Evolutionary conservation across 2,888 invertebrate species (phyloP).

Genomic region (Plutella xylostella): DNA sequence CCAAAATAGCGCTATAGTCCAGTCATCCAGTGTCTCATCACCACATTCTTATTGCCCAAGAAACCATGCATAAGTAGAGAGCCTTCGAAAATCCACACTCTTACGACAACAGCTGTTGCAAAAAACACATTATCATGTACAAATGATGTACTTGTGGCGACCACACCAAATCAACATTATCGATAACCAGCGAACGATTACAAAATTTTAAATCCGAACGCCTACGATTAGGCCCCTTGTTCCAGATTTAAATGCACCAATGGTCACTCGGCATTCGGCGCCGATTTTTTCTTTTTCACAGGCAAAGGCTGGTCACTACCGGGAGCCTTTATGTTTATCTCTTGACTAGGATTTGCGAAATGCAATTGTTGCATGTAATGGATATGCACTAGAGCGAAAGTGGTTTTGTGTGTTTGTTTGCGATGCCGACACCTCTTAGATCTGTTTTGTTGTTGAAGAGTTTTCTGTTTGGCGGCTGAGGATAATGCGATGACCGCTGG

Average conservation of each 20-base stretch:
- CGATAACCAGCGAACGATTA: neutral
- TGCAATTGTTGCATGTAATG: slow-evolving; percentile 51
- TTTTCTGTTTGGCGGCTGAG: slow-evolving; percentile 16
- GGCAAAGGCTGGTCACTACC: slow-evolving; percentile 25
- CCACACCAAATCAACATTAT: neutral
- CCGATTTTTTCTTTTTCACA: slow-evolving; percentile 26
- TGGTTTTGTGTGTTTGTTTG: slow-evolving; percentile 39
- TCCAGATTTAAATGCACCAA: slow-evolving; percentile 35
- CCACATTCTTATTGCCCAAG: too few species aligned
- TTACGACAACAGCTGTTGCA: too few species aligned
- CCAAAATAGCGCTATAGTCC: too few species aligned
- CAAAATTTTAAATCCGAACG: slow-evolving; percentile 19
- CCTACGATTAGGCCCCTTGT: slow-evolving; percentile 23
- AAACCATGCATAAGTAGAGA: too few species aligned
- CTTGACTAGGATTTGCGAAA: slow-evolving; percentile 37
- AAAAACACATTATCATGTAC: neutral
- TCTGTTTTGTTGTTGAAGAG: slow-evolving; percentile 27
- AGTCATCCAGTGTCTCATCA: too few species aligned
- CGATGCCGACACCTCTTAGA: slow-evolving; percentile 37
- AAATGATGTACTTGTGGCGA: neutral
- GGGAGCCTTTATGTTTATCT: slow-evolving; percentile 32
- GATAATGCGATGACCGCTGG: slow-evolving; percentile 24
- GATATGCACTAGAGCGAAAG: slow-evolving; percentile 66
- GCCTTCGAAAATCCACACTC: neutral
- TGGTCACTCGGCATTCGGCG: slow-evolving; percentile 28